Percentiles rank a stretch among this genome's conserved stretches.
Conservation (phyloP, 2,113 vertebrate species). For the Butorides virescens region DNA sequence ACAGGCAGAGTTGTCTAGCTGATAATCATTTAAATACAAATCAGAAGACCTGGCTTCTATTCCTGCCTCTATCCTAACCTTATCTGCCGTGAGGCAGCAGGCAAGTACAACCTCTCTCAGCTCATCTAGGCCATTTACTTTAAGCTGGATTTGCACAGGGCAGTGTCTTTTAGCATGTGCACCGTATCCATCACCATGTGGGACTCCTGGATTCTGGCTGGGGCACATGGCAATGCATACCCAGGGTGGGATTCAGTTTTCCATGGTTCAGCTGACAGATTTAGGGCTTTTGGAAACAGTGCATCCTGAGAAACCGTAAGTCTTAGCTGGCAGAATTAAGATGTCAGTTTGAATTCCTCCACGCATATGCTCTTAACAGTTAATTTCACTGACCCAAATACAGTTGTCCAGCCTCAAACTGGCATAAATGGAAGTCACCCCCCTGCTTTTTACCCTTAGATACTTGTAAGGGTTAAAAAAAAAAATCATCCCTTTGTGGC, state of each 20-base stretch:
- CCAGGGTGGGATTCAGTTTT: background rate
- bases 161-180: background rate
- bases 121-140: background rate
- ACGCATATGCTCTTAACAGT: background rate
- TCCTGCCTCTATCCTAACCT: background rate
- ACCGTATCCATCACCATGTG: fast-evolving
- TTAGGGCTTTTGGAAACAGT: background rate
- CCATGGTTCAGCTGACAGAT: background rate
- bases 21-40: background rate
- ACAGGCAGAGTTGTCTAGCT: background rate
- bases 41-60: background rate
- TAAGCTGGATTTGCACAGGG: background rate
- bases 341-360: background rate
- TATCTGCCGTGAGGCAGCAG: background rate
- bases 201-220: background rate
- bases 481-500: background rate
- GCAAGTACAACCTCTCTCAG: background rate
- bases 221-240: fast-evolving
- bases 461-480: background rate
- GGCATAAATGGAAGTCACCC: background rate
- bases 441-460: background rate
- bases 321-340: background rate
- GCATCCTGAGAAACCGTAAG: background rate
- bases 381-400: background rate
- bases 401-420: background rate